Evolutionary conservation across 2,797 vertebrate species (phyloP), one percentile per base, ranked within the genome.

Genomic region (Oryzias dopingdopingensis): DNA sequence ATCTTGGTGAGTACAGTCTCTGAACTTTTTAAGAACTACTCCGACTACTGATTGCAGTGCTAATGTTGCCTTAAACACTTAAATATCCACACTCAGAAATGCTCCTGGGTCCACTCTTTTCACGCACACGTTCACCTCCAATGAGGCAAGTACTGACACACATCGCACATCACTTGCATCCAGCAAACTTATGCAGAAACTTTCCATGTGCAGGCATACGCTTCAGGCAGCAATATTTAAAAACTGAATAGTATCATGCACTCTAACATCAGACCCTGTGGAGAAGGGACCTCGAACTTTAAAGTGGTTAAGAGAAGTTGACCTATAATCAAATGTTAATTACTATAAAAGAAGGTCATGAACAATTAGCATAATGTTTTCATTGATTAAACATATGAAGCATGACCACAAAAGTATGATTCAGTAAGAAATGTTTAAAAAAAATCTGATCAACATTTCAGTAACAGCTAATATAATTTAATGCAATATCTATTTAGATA

Each of bases 171-270:
- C 49, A 22, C 14, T 26, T 12, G 42, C 26, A 24, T 59, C 52
- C 43, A 49, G 44, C 54, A 32, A 41, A 51, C 41, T 2, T 42
- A 24, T 54, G 52, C 37, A 61, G 68, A 59, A 72, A 54, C 64
- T 76, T 45, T 71, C 50, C 67, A 44, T 66, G 64, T 82, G 76
- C 76, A 80, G 76, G 59, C 57, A 32, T 52, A 59, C 74, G 61
- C 55, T 67, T 72, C 74, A 78, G 79, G 84, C 77, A 82, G 81
- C 7, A 12, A 76, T 77, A 84, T 82, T 78, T 80, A 82, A 73
- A 83, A 80, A 87, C 62, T 20, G 72, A 82, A 68, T 55, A 67
- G 63, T 67, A 66, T 59, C 52, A 59, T 70, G 66, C 65, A 75
- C 22, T 16, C 37, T 4, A 12, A 44, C 3, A 14, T 58, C 51